These are phyloP conservation scores for Aporophyla nigra DNA, from an alignment of 2,888 invertebrate genomes.

Conservation along the genomic window DNA sequence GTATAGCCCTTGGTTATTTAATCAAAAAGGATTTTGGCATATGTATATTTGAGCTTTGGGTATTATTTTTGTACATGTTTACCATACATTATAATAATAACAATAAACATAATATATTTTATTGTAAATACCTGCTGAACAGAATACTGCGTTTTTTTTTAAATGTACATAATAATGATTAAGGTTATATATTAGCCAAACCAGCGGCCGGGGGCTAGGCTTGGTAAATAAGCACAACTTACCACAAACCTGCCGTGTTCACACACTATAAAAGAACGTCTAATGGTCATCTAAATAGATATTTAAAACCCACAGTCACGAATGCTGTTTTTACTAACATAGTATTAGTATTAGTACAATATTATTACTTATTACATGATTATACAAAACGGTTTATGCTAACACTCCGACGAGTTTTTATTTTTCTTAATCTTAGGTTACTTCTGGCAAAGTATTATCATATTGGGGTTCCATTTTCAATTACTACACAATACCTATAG, in stretches of 20 bases:
- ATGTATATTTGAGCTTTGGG: background rate
- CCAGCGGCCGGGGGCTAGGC: constrained; percentile 6
- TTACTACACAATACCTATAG: too few species aligned
- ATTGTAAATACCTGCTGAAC: constrained; percentile 37
- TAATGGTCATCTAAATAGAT: constrained; percentile 46
- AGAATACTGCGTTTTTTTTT: background rate
- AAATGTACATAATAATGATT: constrained; percentile 31
- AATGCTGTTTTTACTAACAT: constrained; percentile 36
- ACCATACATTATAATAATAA: constrained; percentile 25
- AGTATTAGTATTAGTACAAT: constrained; percentile 41
- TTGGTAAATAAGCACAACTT: constrained; percentile 33
- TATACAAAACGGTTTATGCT: constrained; percentile 19
- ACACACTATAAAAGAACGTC: constrained; percentile 46
- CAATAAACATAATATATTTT: constrained; percentile 20
- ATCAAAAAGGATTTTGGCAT: constrained; percentile 27
- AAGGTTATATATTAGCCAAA: constrained; percentile 33
- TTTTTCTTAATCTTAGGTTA: constrained; percentile 6
- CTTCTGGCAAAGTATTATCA: constrained; percentile 23
- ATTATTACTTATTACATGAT: constrained; percentile 30
- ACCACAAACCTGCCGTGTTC: constrained; percentile 51
- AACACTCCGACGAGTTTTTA: constrained; percentile 53
- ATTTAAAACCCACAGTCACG: constrained; percentile 43
- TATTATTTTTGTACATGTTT: constrained; percentile 37
- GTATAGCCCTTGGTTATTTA: constrained; percentile 5
- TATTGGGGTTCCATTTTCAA: constrained; percentile 13